Percentiles rank a stretch among this genome's conserved stretches.
Conservation (phyloP, 2,113 vertebrate genomes). For the Silurus meridionalis region DNA sequence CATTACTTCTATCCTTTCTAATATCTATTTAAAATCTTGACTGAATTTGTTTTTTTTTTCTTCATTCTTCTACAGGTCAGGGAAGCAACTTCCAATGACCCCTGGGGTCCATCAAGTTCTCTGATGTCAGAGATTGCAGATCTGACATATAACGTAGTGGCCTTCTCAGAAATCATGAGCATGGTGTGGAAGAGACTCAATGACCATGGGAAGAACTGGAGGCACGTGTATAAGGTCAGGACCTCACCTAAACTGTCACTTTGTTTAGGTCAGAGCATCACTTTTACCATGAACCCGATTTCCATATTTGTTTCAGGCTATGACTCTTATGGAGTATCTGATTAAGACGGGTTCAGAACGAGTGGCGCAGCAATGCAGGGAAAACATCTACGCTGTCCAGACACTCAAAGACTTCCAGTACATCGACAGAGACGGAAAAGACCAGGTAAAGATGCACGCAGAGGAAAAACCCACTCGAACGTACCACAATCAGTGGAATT, state of each 20-base stretch:
- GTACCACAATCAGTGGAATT: not conserved
- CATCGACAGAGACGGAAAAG: conserved; percentile 89
- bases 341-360: conserved; percentile 93
- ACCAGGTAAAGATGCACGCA: conserved; percentile 72
- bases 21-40: not conserved
- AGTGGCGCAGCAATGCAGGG: conserved; percentile 89
- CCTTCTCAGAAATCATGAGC: conserved; percentile 93
- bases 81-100: conserved; percentile 88
- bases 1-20: not conserved
- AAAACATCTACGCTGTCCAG: conserved; percentile 92
- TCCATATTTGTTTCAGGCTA: conserved; percentile 72
- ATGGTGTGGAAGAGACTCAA: conserved; percentile 93
- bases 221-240: conserved; percentile 88
- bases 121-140: conserved; percentile 91
- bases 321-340: conserved; percentile 93
- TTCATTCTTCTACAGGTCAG: conserved; percentile 67
- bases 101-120: conserved; percentile 89
- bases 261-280: not conserved
- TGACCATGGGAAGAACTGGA: conserved; percentile 92
- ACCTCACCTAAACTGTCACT: not conserved
- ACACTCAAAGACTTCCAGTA: conserved; percentile 92
- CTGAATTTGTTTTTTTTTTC: not conserved
- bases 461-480: not conserved
- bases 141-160: conserved; percentile 89
- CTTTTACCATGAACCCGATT: not conserved